phyloP scores from a whole-genome alignment of 2,888 invertebrate species.

The Nephrocerus scutellatus region DNA sequence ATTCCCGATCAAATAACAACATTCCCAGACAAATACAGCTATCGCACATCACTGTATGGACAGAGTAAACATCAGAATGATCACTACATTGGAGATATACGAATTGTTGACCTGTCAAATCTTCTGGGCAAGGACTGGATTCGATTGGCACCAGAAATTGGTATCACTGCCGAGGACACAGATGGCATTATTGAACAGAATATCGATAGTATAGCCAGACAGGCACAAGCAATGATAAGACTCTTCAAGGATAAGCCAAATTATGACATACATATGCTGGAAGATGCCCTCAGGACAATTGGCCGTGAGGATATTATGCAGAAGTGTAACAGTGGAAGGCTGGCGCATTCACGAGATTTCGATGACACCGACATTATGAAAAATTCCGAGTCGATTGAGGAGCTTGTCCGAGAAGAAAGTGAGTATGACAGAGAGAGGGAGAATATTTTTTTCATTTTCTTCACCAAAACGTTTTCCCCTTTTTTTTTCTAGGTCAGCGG shows the following conservation, averaged over 20 bases:
- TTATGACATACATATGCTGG: slow-evolving; percentile 54
- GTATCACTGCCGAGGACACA: slow-evolving; percentile 65
- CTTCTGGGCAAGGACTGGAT: slow-evolving; percentile 66
- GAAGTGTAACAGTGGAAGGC: slow-evolving; percentile 58
- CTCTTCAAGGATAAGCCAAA: slow-evolving; percentile 53
- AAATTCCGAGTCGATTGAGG: slow-evolving; percentile 52
- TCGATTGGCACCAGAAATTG: slow-evolving; percentile 61
- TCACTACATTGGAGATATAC: slow-evolving; percentile 58
- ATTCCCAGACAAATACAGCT: slow-evolving; percentile 44
- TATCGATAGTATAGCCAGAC: slow-evolving; percentile 65
- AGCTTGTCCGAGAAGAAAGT: slow-evolving; percentile 46
- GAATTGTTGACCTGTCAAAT: slow-evolving; percentile 68
- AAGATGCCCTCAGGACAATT: slow-evolving; percentile 76
- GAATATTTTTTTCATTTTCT: slow-evolving; percentile 3
- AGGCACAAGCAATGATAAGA: slow-evolving; percentile 63
- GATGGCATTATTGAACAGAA: slow-evolving; percentile 67
- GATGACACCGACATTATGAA: slow-evolving; percentile 65
- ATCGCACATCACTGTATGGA: slow-evolving; percentile 52
- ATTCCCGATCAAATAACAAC: slow-evolving; percentile 50
- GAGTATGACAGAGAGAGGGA: slow-evolving; percentile 17
- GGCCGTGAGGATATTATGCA: slow-evolving; percentile 87
- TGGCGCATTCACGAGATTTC: slow-evolving; percentile 41
- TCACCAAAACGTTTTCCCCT: not conserved
- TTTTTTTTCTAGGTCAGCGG: slow-evolving; percentile 35
- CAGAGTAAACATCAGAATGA: slow-evolving; percentile 50